These are phyloP conservation scores for Bruchidius siliquastri DNA, from an alignment of 2,888 invertebrate species.

Conservation along the genomic window DNA sequence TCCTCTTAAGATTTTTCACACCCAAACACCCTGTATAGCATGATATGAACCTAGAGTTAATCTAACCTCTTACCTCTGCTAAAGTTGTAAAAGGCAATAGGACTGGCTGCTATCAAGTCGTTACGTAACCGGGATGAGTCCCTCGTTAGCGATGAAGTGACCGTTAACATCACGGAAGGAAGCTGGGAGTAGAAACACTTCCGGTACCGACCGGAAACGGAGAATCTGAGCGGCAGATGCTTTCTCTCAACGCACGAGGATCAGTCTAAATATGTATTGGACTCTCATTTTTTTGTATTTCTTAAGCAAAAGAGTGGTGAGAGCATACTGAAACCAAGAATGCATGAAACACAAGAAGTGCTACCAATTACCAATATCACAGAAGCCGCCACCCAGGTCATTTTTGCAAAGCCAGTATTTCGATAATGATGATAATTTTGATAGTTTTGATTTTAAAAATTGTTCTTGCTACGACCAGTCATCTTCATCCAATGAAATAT, in stretches of 20 bases:
- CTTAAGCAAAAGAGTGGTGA: no score
- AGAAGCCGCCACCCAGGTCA: no score
- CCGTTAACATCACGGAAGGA: background rate
- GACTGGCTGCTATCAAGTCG: background rate
- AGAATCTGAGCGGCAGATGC: background rate
- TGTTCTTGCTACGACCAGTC: no score
- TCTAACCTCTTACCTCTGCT: background rate
- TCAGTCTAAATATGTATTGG: background rate
- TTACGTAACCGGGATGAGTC: background rate
- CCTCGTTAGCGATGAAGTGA: background rate
- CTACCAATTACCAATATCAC: no score
- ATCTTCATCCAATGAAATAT: no score
- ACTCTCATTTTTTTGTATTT: no score
- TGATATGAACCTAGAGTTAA: background rate
- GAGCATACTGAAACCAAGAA: no score
- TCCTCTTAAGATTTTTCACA: no score
- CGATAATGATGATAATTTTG: no score
- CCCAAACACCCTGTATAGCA: background rate
- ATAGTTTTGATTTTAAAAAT: no score
- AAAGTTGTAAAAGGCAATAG: background rate
- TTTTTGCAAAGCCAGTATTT: no score
- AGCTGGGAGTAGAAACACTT: background rate
- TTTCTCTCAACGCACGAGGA: background rate
- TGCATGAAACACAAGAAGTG: no score
- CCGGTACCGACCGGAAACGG: background rate